Evolutionary conservation across 2,888 invertebrate species (phyloP).

Genomic region (Thymelicus lineola): DNA sequence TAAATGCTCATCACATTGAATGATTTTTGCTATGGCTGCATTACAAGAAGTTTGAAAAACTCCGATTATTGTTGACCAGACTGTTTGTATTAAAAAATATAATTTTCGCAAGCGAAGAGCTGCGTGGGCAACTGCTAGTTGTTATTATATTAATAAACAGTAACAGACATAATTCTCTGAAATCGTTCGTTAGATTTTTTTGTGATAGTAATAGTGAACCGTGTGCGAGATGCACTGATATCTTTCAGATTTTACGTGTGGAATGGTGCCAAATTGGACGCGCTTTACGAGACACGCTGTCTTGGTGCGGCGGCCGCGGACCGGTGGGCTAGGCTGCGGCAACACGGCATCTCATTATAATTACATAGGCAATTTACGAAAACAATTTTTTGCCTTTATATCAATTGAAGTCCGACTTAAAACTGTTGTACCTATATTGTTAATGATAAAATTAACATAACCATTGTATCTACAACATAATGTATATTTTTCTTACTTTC

Average conservation of each 20-base stretch:
- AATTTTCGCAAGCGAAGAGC: too few relatives aligned
- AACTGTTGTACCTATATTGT: not conserved
- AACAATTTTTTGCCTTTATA: not conserved
- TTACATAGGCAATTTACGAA: not conserved
- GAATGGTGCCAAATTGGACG: constrained; percentile 59
- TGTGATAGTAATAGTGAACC: not conserved
- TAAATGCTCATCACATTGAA: too few relatives aligned
- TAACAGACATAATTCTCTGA: not conserved
- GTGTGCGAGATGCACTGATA: constrained; percentile 10
- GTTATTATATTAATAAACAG: too few relatives aligned
- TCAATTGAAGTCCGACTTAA: not conserved
- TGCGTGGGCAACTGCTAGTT: too few relatives aligned
- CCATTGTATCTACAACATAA: not conserved
- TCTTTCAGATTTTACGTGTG: constrained; percentile 44
- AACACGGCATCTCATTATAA: not conserved
- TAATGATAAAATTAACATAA: not conserved
- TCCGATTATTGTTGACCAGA: too few relatives aligned
- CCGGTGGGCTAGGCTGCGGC: not conserved
- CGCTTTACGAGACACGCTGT: constrained; percentile 60
- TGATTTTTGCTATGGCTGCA: too few relatives aligned
- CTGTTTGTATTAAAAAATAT: too few relatives aligned
- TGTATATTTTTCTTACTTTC: not conserved
- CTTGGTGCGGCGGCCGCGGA: constrained; percentile 43
- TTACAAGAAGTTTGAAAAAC: too few relatives aligned
- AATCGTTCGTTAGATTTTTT: not conserved